Evolutionary conservation across 2,888 invertebrate genomes (phyloP), one percentile per base, ranked within the genome.

Genomic region (Oscheius onirici): DNA sequence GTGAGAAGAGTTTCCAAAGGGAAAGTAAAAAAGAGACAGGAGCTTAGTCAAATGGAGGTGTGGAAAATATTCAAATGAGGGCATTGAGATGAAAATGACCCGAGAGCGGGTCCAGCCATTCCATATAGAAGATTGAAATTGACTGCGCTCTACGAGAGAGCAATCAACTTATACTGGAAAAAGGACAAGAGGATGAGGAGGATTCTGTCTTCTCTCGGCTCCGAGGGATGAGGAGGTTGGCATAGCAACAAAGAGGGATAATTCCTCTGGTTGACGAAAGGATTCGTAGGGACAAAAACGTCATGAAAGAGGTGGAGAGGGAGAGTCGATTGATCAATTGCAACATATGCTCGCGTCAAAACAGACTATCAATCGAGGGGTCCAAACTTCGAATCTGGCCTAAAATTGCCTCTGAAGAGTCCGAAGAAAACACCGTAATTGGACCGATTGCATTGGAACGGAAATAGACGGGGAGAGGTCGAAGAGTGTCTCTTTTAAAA

Each of bases 221-320:
- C 34, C 34, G 34, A 34, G 34, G 34, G 34, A 34, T 34, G 34
- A 46, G 20, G 46, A 46, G 20, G n/a, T 20, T 17, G 26, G 26
- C 55, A 55, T 55, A 55, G 55, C 55, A 55, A 55, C 55, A 55
- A 55, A 55, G 55, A 55, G 17, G 46, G 20, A 17, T 46, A 46
- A 46, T 8, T n/a, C n/a, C n/a, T n/a, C 46, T n/a, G 46, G 46
- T n/a, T 17, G 46, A 46, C 46, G 46, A 17, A 17, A 13, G 46
- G 46, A 20, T n/a, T 20, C 20, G 46, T 46, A 46, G 43, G 10
- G 13, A 43, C 43, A 43, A 13, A 46, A 11, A n/a, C 17, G 46
- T 20, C 17, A 46, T 43, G 43, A 13, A 43, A 46, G 11, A 13
- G n/a, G 55, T 6, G 55, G 34, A 55, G 22, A 34, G 41, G 40